Evolutionary conservation across 2,113 vertebrate species (phyloP).

Genomic region (Dermatemys mawii): DNA sequence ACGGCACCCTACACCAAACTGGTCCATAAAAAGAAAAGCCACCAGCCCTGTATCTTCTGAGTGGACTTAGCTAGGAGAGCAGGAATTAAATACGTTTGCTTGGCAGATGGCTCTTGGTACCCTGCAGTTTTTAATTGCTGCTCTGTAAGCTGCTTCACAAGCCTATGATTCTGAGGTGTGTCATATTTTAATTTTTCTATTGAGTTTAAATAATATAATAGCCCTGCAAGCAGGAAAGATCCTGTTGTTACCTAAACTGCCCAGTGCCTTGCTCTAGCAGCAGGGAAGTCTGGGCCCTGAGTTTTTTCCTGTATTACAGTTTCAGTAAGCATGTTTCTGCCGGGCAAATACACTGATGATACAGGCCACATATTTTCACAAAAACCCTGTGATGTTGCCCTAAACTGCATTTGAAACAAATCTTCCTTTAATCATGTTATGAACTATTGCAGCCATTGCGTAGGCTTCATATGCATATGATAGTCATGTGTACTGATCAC

Average conservation of each 20-base stretch:
- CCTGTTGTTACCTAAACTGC: background rate
- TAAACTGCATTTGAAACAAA: background rate
- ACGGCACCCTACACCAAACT: background rate
- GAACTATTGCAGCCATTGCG: background rate
- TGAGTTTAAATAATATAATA: background rate
- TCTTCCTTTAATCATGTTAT: background rate
- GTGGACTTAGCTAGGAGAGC: background rate
- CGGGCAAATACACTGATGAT: accelerated
- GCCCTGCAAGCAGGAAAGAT: background rate
- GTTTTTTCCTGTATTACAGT: background rate
- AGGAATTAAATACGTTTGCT: background rate
- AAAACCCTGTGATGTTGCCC: background rate
- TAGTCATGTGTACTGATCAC: background rate
- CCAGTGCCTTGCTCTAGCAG: background rate
- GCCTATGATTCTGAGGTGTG: background rate
- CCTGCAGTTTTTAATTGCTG: background rate
- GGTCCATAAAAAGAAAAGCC: background rate
- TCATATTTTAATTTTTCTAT: background rate
- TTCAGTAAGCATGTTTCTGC: accelerated
- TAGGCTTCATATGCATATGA: background rate
- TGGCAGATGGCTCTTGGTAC: background rate
- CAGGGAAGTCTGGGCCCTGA: background rate
- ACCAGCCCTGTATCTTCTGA: background rate
- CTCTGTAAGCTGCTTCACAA: background rate
- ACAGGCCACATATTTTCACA: accelerated